Percentiles rank a stretch among this genome's conserved stretches.
These are phyloP conservation scores for Lutjanus erythropterus DNA, from an alignment of 2,113 vertebrate genomes.

Conservation along the genomic window DNA sequence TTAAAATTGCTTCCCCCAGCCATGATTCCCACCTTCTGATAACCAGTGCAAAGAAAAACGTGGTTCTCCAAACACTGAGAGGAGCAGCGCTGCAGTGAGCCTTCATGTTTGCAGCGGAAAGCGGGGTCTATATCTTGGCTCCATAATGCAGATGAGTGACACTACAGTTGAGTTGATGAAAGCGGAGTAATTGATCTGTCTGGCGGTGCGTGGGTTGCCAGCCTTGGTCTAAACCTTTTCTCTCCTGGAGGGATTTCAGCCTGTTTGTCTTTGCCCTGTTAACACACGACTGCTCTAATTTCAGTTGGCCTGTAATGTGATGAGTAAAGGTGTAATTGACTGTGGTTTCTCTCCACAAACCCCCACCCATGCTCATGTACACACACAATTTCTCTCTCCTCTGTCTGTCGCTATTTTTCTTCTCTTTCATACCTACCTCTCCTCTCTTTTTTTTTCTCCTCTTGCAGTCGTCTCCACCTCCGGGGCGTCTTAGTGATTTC, in stretches of 20 bases:
- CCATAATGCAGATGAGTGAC: slow-evolving; percentile 35
- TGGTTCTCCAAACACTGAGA: neutral
- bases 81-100: neutral
- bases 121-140: neutral
- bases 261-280: slow-evolving; percentile 69
- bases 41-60: neutral
- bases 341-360: slow-evolving; percentile 56
- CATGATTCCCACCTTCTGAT: neutral
- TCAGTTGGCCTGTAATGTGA: slow-evolving; percentile 63
- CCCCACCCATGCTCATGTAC: slow-evolving; percentile 5
- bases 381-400: neutral
- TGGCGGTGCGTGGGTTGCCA: slow-evolving; percentile 39
- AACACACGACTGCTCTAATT: slow-evolving; percentile 70
- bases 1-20: neutral
- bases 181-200: slow-evolving; percentile 57
- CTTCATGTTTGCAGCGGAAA: neutral
- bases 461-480: slow-evolving; percentile 21
- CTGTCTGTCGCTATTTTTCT: neutral
- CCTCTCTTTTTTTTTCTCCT: neutral
- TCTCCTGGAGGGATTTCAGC: slow-evolving; percentile 46
- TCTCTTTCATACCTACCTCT: slow-evolving; percentile 19
- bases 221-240: slow-evolving; percentile 36
- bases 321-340: slow-evolving; percentile 72
- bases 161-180: slow-evolving; percentile 38
- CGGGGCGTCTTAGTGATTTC: slow-evolving; percentile 23